Percentiles rank a stretch among this genome's conserved stretches.
Evolutionary conservation across 37 sponge, comb jelly and placozoan genomes (phyloP).

Genomic region (Oopsacas minuta): DNA sequence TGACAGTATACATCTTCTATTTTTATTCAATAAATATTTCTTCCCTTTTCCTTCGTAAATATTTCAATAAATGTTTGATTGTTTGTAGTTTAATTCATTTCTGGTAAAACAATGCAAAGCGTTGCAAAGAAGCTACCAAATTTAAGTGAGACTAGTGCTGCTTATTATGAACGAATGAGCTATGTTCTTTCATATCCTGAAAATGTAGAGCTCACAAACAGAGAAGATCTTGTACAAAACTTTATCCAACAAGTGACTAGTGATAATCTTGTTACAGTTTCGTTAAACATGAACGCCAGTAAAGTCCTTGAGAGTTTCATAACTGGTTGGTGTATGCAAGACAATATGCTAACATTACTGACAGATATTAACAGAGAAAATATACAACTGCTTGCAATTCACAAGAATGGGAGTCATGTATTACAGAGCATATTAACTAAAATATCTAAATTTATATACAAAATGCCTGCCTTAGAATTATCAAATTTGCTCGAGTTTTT

Average conservation of each 20-base stretch:
- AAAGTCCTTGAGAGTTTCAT: neutral
- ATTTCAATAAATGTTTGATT: too few relatives aligned
- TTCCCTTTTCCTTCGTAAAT: too few relatives aligned
- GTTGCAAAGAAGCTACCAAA: neutral
- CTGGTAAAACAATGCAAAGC: neutral
- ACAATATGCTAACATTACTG: neutral
- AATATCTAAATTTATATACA: neutral
- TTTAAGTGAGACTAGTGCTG: neutral
- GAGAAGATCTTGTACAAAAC: neutral
- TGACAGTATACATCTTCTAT: too few relatives aligned
- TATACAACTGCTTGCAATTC: neutral
- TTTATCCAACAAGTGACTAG: neutral
- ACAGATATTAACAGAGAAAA: neutral
- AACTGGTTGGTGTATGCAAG: neutral
- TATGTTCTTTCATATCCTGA: neutral
- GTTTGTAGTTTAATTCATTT: neutral
- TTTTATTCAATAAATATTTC: too few relatives aligned
- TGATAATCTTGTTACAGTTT: neutral
- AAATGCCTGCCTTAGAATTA: neutral
- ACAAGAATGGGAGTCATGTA: neutral
- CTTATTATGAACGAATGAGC: conserved; percentile 14
- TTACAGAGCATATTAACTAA: neutral
- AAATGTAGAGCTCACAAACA: neutral
- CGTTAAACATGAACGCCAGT: neutral
- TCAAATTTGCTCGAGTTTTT: neutral